Conservation (phyloP, 2,888 invertebrate genomes). For the Brassicogethes aeneus region DNA sequence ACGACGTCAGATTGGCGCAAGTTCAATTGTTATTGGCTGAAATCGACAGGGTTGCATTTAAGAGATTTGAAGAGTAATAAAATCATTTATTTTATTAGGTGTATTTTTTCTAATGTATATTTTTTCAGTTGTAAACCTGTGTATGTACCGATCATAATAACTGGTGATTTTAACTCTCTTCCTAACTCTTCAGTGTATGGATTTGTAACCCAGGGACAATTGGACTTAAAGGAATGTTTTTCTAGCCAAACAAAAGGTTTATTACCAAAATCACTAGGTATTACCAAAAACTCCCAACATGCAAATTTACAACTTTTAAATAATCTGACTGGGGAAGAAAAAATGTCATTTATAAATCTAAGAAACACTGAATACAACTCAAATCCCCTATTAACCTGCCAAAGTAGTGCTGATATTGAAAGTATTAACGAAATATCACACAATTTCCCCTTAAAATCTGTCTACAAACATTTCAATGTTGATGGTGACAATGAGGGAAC, state of each 20-base stretch:
- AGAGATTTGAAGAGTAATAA: slow-evolving; percentile 18
- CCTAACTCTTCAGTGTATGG: slow-evolving; percentile 65
- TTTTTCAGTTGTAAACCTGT: slow-evolving; percentile 16
- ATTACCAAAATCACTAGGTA: slow-evolving; percentile 35
- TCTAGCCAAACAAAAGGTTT: slow-evolving; percentile 22
- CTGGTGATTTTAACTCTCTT: slow-evolving; percentile 88
- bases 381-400: too few relatives aligned
- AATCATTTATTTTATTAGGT: slow-evolving; percentile 2
- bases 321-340: not conserved
- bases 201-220: slow-evolving; percentile 55
- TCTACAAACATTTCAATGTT: slow-evolving; percentile 49
- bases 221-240: slow-evolving; percentile 41
- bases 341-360: not conserved
- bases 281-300: slow-evolving; percentile 43
- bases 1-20: slow-evolving; percentile 87
- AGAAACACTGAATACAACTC: not conserved
- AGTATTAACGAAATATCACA: slow-evolving; percentile 51
- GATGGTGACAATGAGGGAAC: slow-evolving; percentile 52
- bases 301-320: slow-evolving; percentile 15
- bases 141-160: slow-evolving; percentile 73
- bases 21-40: slow-evolving; percentile 74
- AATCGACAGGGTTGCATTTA: slow-evolving; percentile 66
- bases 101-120: not conserved
- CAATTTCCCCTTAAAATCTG: slow-evolving; percentile 57
- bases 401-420: not conserved